Evolutionary conservation across 1,140 invertebrate species (phyloP).

Genomic region (Caenorhabditis remanei): DNA sequence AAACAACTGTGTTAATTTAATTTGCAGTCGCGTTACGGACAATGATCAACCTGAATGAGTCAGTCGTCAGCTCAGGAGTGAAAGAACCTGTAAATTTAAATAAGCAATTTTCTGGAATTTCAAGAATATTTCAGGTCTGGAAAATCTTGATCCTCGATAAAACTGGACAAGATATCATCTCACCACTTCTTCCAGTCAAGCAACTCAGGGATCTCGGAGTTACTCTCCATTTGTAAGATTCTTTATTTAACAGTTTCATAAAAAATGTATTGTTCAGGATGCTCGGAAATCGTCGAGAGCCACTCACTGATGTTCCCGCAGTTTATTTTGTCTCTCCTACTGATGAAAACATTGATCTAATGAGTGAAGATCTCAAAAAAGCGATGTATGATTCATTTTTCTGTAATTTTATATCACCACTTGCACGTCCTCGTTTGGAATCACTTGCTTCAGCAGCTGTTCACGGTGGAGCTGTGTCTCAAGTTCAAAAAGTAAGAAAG

Average conservation of each 20-base stretch:
- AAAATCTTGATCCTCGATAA: conserved; percentile 92
- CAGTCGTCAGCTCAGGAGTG: conserved; percentile 70
- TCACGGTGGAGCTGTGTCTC: conserved; percentile 84
- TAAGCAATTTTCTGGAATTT: conserved; percentile 78
- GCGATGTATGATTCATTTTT: conserved; percentile 94
- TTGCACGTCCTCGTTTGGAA: conserved; percentile 93
- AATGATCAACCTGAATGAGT: conserved; percentile 76
- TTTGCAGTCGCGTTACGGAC: conserved; percentile 76
- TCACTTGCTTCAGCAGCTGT: conserved; percentile 92
- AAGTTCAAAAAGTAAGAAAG: conserved; percentile 87
- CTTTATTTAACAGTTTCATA: not conserved
- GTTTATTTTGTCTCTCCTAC: conserved; percentile 98
- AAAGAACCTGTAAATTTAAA: conserved; percentile 77
- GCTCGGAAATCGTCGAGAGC: conserved; percentile 90
- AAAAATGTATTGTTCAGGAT: conserved; percentile 62
- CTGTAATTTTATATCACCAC: conserved; percentile 96
- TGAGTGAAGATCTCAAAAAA: conserved; percentile 86
- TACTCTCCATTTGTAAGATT: conserved; percentile 91
- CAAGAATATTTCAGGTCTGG: conserved; percentile 66
- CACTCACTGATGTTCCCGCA: conserved; percentile 96
- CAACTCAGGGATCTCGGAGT: conserved; percentile 95
- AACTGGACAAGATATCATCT: conserved; percentile 96
- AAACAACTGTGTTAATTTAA: not conserved
- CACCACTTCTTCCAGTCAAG: conserved; percentile 93
- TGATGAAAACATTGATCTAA: conserved; percentile 94